Base-by-base conservation (phyloP, 1,140 invertebrate species). In the Nymphalis io region DNA sequence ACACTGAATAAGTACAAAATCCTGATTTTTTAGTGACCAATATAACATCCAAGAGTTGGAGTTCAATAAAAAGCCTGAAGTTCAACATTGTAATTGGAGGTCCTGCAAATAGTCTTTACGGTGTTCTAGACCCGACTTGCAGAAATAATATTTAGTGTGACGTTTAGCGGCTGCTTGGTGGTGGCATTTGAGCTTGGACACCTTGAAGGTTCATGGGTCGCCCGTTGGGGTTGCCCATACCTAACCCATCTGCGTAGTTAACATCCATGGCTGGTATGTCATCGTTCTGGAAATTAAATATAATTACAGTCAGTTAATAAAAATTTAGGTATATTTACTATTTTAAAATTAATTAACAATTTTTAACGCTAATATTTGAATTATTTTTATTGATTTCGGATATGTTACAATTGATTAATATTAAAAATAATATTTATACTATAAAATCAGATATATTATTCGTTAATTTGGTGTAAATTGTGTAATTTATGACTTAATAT, bases 211-310 rank as follows among this genome's bases (percentile, higher is more conserved):
- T 92, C 87, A 92, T 89, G 1, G 90, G 89, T 68, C 92, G 73
- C 0, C 90, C 92, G 83, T 92, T 92, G 5, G 92, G 89, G 58
- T 92, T 92, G 63, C 92, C 92, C 82, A 88, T 88, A 27, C 90
- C 90, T 68, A 95, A 93, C 0, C 90, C 90, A 57, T 88, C 90
- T 44, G 85, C 84, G 78, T 94, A 94, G 87, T 94, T 94, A 92
- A 95, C 94, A 78, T 96, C 95, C 74, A 94, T 94, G 89, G 96
- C 92, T 58, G 95, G 94, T 79, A 96, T 94, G 81, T 96, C 95
- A 92, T 96, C 95, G 85, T 93, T 94, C 94, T 95, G 92, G 67
- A 91, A 92, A 11, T 38, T 21, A 1, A 10, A 33, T 18, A 13
- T 51, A 21, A 15, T 53, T 61, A n/a, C 27, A 63, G 18, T 33